Percentiles rank a stretch among this genome's conserved stretches.
These are phyloP conservation scores for Sylvicapra grimmia DNA, from an alignment of 2,113 vertebrate species.

Conservation along the genomic window DNA sequence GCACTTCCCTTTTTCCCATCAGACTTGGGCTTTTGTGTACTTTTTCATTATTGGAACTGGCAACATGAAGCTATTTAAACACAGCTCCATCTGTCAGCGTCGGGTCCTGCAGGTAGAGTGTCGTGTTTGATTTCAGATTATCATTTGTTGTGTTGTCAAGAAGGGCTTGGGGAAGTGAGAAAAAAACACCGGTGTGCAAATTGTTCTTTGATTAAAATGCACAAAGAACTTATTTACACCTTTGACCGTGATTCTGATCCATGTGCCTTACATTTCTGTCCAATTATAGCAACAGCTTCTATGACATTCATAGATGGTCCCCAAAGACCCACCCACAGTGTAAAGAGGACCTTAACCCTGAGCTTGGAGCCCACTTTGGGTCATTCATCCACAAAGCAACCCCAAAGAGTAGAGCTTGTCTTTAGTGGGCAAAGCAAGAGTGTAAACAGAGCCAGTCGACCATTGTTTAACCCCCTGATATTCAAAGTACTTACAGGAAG, in stretches of 20 bases:
- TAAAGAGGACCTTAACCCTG: background rate
- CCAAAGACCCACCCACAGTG: background rate
- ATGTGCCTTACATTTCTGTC: background rate
- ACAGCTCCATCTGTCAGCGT: conserved; percentile 78
- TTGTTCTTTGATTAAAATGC: conserved; percentile 48
- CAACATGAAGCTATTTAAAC: conserved; percentile 71
- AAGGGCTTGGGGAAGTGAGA: conserved; percentile 51
- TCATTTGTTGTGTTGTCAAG: conserved; percentile 72
- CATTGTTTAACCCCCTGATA: background rate
- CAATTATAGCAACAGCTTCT: background rate
- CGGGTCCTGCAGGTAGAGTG: conserved; percentile 74
- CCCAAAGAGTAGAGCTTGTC: background rate
- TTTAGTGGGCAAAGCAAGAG: background rate
- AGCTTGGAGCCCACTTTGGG: background rate
- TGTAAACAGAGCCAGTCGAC: background rate
- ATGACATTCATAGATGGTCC: background rate
- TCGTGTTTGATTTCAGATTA: conserved; percentile 78
- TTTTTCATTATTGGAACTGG: conserved; percentile 77
- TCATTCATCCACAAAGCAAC: background rate
- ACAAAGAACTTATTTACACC: conserved; percentile 45
- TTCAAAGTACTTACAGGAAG: background rate
- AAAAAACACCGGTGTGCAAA: conserved; percentile 48
- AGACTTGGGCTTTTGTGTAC: conserved; percentile 66
- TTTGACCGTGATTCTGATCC: background rate
- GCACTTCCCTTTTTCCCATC: conserved; percentile 58